Conservation (phyloP, 2,888 invertebrate genomes). For the Eupithecia subfuscata region DNA sequence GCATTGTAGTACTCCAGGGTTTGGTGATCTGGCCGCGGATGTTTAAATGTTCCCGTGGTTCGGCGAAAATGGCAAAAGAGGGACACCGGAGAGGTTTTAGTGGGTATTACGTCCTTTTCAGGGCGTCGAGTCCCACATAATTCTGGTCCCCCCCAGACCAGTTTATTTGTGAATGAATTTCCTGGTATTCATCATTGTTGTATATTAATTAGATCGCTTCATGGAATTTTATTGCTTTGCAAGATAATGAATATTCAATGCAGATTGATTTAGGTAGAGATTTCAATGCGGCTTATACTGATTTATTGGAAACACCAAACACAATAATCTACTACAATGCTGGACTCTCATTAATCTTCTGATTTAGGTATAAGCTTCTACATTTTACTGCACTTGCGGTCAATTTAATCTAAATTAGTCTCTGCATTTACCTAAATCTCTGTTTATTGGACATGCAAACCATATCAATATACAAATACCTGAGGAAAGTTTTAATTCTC, state of each 20-base stretch:
- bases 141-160: too few relatives aligned
- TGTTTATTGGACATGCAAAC: background rate
- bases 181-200: too few relatives aligned
- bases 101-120: too few relatives aligned
- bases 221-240: constrained; percentile 13
- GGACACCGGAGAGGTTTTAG: too few relatives aligned
- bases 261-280: constrained; percentile 14
- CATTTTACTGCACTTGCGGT: background rate
- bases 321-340: background rate
- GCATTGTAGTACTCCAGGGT: too few relatives aligned
- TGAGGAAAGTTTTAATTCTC: background rate
- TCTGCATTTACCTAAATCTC: background rate
- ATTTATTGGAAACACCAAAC: constrained; percentile 15
- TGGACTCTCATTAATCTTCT: background rate
- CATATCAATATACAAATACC: too few relatives aligned
- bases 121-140: too few relatives aligned
- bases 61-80: too few relatives aligned
- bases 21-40: too few relatives aligned
- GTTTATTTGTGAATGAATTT: too few relatives aligned
- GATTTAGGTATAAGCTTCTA: background rate
- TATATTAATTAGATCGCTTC: background rate
- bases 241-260: constrained; percentile 24
- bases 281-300: constrained; percentile 8
- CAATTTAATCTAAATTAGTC: background rate
- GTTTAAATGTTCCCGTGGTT: too few relatives aligned